These are phyloP conservation scores for Rhadina sibilatrix DNA, from an alignment of 2,113 vertebrate genomes.

Conservation along the genomic window DNA sequence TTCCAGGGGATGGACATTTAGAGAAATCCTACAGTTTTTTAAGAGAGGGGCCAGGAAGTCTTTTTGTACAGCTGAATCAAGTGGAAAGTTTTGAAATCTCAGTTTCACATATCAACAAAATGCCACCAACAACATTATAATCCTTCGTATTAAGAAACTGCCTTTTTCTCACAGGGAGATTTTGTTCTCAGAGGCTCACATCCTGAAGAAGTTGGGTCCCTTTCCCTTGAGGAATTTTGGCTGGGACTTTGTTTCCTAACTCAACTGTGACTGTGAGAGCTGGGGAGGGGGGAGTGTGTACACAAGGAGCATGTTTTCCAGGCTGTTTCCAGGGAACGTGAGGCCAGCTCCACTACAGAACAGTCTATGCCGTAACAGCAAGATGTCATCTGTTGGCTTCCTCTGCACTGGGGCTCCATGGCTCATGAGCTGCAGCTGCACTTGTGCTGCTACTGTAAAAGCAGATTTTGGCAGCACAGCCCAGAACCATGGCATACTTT, in stretches of 20 bases:
- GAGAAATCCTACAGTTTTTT: not conserved
- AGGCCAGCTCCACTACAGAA: slow-evolving; percentile 30
- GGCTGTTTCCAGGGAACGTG: slow-evolving; percentile 57
- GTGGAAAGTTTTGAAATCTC: slow-evolving; percentile 40
- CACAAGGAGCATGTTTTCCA: slow-evolving; percentile 50
- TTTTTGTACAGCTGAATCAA: slow-evolving; percentile 1
- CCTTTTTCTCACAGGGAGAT: slow-evolving; percentile 47
- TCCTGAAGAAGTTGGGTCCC: slow-evolving; percentile 21
- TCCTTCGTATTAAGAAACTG: slow-evolving; percentile 21
- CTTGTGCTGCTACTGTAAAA: slow-evolving; percentile 46
- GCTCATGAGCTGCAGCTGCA: slow-evolving; percentile 48
- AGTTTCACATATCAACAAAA: slow-evolving; percentile 17
- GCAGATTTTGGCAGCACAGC: not conserved
- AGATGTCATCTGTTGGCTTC: slow-evolving; percentile 50
- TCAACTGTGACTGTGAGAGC: slow-evolving; percentile 9
- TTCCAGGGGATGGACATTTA: not conserved
- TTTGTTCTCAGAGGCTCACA: slow-evolving; percentile 47
- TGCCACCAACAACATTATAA: not conserved
- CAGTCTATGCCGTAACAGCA: not conserved
- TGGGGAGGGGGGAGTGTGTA: not conserved
- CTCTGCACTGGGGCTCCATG: slow-evolving; percentile 15
- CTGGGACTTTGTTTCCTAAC: slow-evolving; percentile 35
- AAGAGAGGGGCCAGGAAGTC: not conserved
- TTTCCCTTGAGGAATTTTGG: slow-evolving; percentile 54
- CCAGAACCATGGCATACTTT: not conserved